Evolutionary conservation across 23 tunicate species (phyloP), one percentile per base, ranked within the genome.

Genomic region (Ciona savignyi): DNA sequence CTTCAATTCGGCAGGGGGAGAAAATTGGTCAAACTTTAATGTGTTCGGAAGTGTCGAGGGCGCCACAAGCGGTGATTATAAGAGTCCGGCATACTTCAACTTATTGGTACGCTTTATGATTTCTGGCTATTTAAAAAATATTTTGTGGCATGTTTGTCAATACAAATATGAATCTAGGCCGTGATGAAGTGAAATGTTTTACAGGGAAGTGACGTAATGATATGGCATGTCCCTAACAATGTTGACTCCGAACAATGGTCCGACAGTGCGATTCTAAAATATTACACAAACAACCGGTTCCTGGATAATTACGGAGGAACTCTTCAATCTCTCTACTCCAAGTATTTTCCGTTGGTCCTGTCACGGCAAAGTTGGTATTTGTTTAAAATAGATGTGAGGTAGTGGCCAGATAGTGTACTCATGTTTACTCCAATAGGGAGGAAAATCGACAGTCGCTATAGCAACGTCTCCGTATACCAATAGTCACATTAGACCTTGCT

Each of bases 171-270:
- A 49, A 11, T 49, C 19, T 49, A 49, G 20, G 61, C 15, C 15
- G 15, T 49, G 61, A 15, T 49, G 61, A 49, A 15, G 20, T 49
- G 15, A 49, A 49, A 49, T 49, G 15, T 49, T 49, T 20, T 29
- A 42, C 76, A 85, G 97, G 86, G 81, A 22, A 77, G 83, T 26
- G 90, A 91, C 42, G 91, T 91, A 1, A 91, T 91, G 97, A 33
- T 91, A 3, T 91, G 97, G 97, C 97, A 91, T 60, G 97, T 91
- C 25, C 90, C 86, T 9, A 91, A 91, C 48, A 80, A 91, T 66
- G 72, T 80, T 3, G 87, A 81, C 26, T 51, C 73, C 0, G 56
- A 61, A 62, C 83, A 80, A 66, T 88, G 93, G 80, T 34, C 78
- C 20, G 60, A 71, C 25, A 67, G 72, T 51, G 97, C 97, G 9